Evolutionary conservation across 2,888 invertebrate genomes (phyloP), one percentile per base, ranked within the genome.

Genomic region (Luffia ferchaultella): DNA sequence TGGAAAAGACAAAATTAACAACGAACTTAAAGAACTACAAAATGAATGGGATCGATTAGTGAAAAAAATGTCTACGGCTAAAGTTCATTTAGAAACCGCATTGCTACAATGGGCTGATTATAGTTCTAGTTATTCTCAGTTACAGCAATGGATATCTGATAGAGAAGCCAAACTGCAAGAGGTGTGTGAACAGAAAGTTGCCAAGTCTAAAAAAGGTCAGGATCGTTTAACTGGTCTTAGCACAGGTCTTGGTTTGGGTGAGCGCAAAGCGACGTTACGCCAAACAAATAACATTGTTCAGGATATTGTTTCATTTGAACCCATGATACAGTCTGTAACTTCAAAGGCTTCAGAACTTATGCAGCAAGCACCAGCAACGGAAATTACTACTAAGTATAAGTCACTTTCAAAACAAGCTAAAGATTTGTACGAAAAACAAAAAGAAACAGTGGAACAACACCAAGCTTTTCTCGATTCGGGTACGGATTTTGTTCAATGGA

Each of bases 81-180:
- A 96, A 74, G 95, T 95, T 15, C 92, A 94, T 62, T 75, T 97
- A 41, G 97, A 97, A 73, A 95, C 95, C 0, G 92, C 92, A 59
- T 80, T 96, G 15, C 83, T 97, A 42, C 96, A 97, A 87, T 97
- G 97, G 97, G 95, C 96, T 5, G 96, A 97, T 67, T 97, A 96
- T 70, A 96, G 94, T 67, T 96, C 96, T 50, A 96, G 95, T 52
- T 96, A 95, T 69, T 90, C 92, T 16, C 96, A 96, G 68, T 78
- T 97, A 18, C 93, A 96, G 64, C 93, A 96, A 86, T 97, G 97
- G 96, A 93, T 98, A 54, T 91, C 91, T 30, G 97, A 97, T 63
- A 89, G 96, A 60, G 96, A 97, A 84, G 93, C 94, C 2, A 95
- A 96, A 76, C 72, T 96, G 46, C 94, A 95, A 76, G 93, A 96